phyloP scores from a whole-genome alignment of 2,113 vertebrate species.

The Halichoerus grypus region DNA sequence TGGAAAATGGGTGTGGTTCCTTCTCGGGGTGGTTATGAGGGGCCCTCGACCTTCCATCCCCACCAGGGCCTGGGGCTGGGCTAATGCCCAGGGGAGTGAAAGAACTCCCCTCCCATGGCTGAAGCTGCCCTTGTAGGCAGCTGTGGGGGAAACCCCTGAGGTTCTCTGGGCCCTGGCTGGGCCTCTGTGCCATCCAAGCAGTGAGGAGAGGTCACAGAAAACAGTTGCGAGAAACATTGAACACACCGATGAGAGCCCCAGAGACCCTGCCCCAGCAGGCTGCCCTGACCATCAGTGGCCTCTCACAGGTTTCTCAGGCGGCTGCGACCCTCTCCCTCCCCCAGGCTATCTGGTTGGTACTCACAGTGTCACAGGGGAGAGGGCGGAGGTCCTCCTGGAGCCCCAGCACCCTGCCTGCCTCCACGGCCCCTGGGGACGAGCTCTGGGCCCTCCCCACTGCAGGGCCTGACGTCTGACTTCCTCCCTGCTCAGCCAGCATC shows the following conservation, averaged over 20 bases:
- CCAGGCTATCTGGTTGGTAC: background rate
- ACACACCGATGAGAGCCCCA: fast-evolving
- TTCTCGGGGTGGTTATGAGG: background rate
- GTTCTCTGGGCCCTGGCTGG: background rate
- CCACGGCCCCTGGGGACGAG: constrained; percentile 1
- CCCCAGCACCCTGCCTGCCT: background rate
- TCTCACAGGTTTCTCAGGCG: background rate
- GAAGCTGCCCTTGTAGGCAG: background rate
- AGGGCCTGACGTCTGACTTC: constrained; percentile 68
- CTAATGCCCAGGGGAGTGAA: background rate
- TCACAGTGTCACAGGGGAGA: constrained; percentile 59
- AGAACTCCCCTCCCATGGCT: constrained; percentile 34
- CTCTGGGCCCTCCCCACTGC: background rate
- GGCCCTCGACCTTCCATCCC: background rate
- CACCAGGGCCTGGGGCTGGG: constrained; percentile 10
- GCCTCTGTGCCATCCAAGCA: background rate
- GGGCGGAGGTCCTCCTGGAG: background rate
- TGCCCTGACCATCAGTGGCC: background rate
- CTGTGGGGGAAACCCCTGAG: background rate
- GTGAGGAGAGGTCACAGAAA: background rate
- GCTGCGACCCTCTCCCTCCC: background rate
- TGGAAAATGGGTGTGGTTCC: background rate
- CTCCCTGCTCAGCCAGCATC: constrained; percentile 47
- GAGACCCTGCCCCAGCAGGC: background rate
- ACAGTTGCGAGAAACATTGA: background rate